Conservation (phyloP, 2,888 invertebrate genomes). For the Zelleria hepariella region DNA sequence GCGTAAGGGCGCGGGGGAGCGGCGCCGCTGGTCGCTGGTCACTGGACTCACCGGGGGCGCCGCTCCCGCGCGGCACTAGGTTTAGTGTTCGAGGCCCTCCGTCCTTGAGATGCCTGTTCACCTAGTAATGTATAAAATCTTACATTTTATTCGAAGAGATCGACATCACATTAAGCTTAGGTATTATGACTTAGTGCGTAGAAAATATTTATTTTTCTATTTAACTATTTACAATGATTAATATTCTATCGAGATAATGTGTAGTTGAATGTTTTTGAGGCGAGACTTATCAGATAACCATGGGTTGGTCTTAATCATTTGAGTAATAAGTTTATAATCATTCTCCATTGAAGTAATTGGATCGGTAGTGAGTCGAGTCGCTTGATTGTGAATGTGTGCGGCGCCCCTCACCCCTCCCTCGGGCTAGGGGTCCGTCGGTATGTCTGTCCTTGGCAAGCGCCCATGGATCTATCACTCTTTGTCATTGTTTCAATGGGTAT, state of each 20-base stretch:
- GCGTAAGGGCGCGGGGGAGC: slow-evolving; percentile 38
- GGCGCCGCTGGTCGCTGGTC: slow-evolving; percentile 13
- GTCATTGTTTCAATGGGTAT: slow-evolving; percentile 67
- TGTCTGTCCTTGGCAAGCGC: slow-evolving; percentile 19
- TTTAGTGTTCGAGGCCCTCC: slow-evolving; percentile 54
- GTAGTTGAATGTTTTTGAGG: slow-evolving; percentile 67
- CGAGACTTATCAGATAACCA: slow-evolving; percentile 47
- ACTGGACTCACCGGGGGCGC: slow-evolving; percentile 12
- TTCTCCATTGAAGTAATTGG: neutral
- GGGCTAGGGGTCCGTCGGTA: neutral
- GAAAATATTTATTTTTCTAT: slow-evolving; percentile 73
- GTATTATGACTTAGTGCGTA: slow-evolving; percentile 67
- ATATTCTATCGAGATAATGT: slow-evolving; percentile 72
- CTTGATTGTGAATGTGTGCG: neutral
- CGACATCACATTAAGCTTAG: slow-evolving; percentile 68
- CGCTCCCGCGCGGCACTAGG: slow-evolving; percentile 26
- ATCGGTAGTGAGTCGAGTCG: neutral
- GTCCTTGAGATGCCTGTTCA: slow-evolving; percentile 64
- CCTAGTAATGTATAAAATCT: slow-evolving; percentile 46
- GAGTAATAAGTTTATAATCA: slow-evolving; percentile 2
- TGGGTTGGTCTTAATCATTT: slow-evolving; percentile 28
- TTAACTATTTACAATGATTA: slow-evolving; percentile 48
- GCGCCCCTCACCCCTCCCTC: neutral
- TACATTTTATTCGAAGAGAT: slow-evolving; percentile 50
- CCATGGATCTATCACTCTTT: slow-evolving; percentile 52